Evolutionary conservation across 1,140 invertebrate species (phyloP).

Genomic region (Meteorus sp.): DNA sequence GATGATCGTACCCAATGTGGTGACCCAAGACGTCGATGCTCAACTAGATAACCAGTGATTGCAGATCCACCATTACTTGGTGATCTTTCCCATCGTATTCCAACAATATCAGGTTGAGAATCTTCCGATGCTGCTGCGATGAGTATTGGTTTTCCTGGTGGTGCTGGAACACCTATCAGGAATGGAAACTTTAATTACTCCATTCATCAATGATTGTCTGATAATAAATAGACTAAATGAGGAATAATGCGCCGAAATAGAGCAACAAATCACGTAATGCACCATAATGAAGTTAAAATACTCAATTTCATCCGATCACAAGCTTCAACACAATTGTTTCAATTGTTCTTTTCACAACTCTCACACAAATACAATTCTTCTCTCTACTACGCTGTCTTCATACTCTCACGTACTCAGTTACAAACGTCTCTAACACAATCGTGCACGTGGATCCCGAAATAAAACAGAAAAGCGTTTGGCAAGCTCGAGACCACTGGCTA

Average conservation of each 20-base stretch:
- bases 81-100: slow-evolving; percentile 83
- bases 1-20: slow-evolving; percentile 77
- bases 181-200: too few species aligned
- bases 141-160: slow-evolving; percentile 77
- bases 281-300: too few species aligned
- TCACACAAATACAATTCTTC: neutral
- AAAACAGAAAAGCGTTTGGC: slow-evolving; percentile 50
- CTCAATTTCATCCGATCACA: too few species aligned
- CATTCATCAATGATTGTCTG: too few species aligned
- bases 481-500: slow-evolving; percentile 39
- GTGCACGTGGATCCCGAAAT: slow-evolving; percentile 54
- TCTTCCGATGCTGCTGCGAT: slow-evolving; percentile 65
- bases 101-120: slow-evolving; percentile 80
- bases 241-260: too few species aligned
- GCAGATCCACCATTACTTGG: slow-evolving; percentile 84
- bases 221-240: too few species aligned
- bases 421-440: slow-evolving; percentile 39
- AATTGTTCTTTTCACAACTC: neutral
- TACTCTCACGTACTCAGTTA: slow-evolving; percentile 22
- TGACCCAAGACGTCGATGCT: slow-evolving; percentile 76
- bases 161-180: slow-evolving; percentile 69
- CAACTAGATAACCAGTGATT: slow-evolving; percentile 81
- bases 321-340: too few species aligned
- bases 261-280: too few species aligned
- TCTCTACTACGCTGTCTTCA: neutral